phyloP scores from a whole-genome alignment of 2,888 invertebrate species.

The Luperina testacea region DNA sequence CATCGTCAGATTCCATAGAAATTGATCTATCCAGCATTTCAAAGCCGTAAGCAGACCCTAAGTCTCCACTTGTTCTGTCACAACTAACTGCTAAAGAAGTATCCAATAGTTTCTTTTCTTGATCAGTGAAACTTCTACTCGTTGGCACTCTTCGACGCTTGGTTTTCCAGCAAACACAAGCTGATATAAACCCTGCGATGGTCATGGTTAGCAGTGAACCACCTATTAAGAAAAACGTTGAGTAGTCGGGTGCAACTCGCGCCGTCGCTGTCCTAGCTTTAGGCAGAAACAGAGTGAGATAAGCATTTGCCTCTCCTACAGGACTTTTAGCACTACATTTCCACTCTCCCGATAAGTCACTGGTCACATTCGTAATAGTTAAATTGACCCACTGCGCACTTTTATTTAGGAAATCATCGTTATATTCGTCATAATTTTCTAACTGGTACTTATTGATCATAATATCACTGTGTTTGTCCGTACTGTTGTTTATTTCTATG shows the following conservation, averaged over 20 bases:
- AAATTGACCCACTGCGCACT: conserved; percentile 94
- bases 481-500: conserved; percentile 78
- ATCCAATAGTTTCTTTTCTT: conserved; percentile 96
- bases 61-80: conserved; percentile 92
- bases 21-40: conserved; percentile 89
- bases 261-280: conserved; percentile 93
- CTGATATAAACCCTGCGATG: conserved; percentile 90
- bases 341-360: conserved; percentile 95
- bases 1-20: conserved; percentile 88
- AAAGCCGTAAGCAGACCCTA: conserved; percentile 88
- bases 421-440: conserved; percentile 81
- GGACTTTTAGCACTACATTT: conserved; percentile 94
- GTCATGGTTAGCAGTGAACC: conserved; percentile 93
- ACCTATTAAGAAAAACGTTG: conserved; percentile 93
- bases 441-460: conserved; percentile 77
- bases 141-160: conserved; percentile 93
- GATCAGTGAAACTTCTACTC: conserved; percentile 94
- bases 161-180: conserved; percentile 91
- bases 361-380: conserved; percentile 95
- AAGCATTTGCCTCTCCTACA: conserved; percentile 90
- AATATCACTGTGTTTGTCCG: conserved; percentile 80
- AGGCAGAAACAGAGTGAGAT: conserved; percentile 89
- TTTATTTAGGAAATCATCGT: conserved; percentile 83
- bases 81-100: conserved; percentile 92
- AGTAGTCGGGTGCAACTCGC: conserved; percentile 93